A percentile compares a stretch with the other conserved stretches of the same genome.
Evolutionary conservation across 2,888 invertebrate genomes (phyloP).

Genomic region (Melieria crassipennis): DNA sequence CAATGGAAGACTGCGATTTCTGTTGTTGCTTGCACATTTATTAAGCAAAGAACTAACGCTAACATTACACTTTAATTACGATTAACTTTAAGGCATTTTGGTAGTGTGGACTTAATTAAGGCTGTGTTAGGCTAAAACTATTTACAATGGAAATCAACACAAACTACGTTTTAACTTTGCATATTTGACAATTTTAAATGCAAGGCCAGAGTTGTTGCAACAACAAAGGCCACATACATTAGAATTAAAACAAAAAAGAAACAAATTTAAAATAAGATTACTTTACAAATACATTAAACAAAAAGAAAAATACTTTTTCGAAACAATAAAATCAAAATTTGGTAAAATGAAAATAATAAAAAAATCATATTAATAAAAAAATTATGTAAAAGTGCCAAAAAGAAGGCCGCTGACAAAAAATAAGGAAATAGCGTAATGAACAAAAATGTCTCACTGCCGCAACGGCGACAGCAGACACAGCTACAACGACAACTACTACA

Average conservation of each 20-base stretch:
- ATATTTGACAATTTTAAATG: too few species aligned
- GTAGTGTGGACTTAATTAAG: too few species aligned
- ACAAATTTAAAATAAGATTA: neutral
- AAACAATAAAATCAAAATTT: too few species aligned
- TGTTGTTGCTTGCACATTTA: conserved; percentile 42
- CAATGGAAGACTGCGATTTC: conserved; percentile 47
- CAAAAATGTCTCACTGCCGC: neutral
- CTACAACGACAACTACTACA: conserved; percentile 11
- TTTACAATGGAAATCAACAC: too few species aligned
- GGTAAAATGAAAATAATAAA: too few species aligned
- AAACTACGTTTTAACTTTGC: too few species aligned
- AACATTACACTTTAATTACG: neutral
- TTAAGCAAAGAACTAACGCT: neutral
- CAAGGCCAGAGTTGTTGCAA: too few species aligned
- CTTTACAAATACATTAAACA: neutral
- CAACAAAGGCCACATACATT: neutral
- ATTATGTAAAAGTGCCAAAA: neutral
- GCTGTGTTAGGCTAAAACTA: too few species aligned
- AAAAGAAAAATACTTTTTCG: neutral
- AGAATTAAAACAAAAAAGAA: neutral
- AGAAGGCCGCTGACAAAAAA: neutral
- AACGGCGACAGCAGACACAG: conserved; percentile 3
- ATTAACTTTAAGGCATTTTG: neutral
- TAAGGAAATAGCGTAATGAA: neutral
- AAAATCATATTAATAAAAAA: neutral